Evolutionary conservation across 2,113 vertebrate species (phyloP).

Genomic region (Sorex araneus): DNA sequence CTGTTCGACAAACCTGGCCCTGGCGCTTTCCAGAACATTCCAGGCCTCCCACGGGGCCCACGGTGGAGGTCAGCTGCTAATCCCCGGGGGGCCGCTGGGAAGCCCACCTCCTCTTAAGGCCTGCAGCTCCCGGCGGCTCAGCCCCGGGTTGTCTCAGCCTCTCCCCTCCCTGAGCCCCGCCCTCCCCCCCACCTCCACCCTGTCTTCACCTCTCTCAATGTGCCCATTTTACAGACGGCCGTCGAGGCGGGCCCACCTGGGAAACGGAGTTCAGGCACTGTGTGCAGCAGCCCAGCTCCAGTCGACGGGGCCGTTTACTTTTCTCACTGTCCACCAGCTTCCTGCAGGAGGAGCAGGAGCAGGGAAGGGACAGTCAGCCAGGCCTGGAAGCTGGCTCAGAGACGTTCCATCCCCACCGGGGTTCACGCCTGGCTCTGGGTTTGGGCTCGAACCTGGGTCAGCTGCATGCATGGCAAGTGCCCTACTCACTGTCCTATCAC

Average conservation of each 20-base stretch:
- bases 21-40: not conserved
- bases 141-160: not conserved
- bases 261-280: conserved; percentile 78
- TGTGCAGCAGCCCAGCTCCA: conserved; percentile 39
- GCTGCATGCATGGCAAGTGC: too few relatives aligned
- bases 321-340: conserved; percentile 84
- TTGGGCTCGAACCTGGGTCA: too few relatives aligned
- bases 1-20: not conserved
- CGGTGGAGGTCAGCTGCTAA: too few relatives aligned
- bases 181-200: not conserved
- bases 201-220: not conserved
- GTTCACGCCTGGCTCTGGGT: too few relatives aligned
- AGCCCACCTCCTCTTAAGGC: not conserved
- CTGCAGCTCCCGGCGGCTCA: not conserved
- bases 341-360: conserved; percentile 77
- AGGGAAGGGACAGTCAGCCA: not conserved
- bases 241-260: conserved; percentile 82
- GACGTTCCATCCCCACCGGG: too few relatives aligned
- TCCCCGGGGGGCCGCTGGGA: not conserved
- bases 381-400: too few relatives aligned
- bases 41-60: not conserved
- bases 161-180: not conserved
- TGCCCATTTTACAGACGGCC: not conserved
- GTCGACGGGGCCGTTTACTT: conserved; percentile 66
- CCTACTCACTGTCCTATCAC: too few relatives aligned